These are phyloP conservation scores for Tretioscincus oriximinensis DNA, from an alignment of 2,113 vertebrate species.

Conservation along the genomic window DNA sequence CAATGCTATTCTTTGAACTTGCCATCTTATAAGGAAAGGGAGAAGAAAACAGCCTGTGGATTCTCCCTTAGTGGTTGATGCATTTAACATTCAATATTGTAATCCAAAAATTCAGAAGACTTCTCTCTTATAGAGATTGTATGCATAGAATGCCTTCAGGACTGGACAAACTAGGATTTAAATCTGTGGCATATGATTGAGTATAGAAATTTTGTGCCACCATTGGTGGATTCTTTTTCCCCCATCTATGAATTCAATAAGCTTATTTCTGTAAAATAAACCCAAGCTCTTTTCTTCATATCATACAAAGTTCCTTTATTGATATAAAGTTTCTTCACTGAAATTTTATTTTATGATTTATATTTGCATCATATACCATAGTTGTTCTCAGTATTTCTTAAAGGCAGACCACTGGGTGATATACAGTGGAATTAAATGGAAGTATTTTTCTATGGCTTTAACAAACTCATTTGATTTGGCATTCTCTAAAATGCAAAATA, in stretches of 20 bases:
- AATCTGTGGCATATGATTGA: conserved; percentile 22
- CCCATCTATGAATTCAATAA: neutral
- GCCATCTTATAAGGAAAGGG: too few relatives aligned
- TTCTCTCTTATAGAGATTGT: conserved; percentile 26
- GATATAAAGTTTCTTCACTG: conserved; percentile 43
- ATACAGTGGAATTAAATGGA: neutral
- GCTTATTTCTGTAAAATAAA: conserved; percentile 7
- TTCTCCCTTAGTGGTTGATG: neutral
- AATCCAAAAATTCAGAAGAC: conserved; percentile 18
- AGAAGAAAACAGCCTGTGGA: too few relatives aligned
- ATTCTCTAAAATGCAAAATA: conserved; percentile 14
- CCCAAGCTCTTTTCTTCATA: conserved; percentile 37
- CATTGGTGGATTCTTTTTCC: neutral
- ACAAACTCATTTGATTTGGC: conserved; percentile 18
- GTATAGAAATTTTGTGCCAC: conserved; percentile 6
- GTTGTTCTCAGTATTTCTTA: conserved; percentile 19
- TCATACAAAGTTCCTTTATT: conserved; percentile 43
- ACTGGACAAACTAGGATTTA: conserved; percentile 34
- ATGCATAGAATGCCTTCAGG: conserved; percentile 19
- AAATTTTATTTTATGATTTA: conserved; percentile 22
- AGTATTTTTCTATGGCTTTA: neutral
- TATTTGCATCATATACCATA: conserved; percentile 34
- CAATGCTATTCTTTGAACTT: too few relatives aligned
- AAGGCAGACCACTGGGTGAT: neutral
- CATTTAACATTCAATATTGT: conserved; percentile 5